These are phyloP conservation scores for Anoura caudifer DNA, from an alignment of 2,113 vertebrate species.

Conservation along the genomic window DNA sequence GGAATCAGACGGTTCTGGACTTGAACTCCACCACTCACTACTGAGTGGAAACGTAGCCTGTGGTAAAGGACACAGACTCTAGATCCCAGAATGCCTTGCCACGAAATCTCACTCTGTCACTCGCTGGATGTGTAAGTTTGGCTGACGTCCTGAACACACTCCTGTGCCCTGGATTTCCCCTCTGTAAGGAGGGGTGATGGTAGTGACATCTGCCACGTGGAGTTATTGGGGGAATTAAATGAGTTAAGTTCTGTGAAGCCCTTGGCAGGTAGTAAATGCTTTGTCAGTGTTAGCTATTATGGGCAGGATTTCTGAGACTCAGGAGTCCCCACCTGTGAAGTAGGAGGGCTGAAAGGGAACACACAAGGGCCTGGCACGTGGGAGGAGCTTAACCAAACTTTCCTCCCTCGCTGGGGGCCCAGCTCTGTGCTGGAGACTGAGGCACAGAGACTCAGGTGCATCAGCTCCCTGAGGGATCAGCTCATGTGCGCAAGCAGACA, in stretches of 20 bases:
- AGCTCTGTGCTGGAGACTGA: not conserved
- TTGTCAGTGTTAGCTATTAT: not conserved
- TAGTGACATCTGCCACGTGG: no score
- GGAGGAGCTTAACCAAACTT: not conserved
- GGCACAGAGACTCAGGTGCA: no score
- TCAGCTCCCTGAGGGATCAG: fast-evolving
- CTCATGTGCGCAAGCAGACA: not conserved
- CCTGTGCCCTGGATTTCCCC: not conserved
- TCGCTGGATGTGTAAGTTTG: not conserved
- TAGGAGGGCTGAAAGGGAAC: not conserved
- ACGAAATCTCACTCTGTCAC: not conserved
- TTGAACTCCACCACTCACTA: not conserved
- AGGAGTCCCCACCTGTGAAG: not conserved
- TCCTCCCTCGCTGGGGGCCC: not conserved
- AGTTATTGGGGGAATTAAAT: not conserved
- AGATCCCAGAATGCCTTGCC: not conserved
- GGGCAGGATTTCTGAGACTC: not conserved
- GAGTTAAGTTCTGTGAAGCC: not conserved
- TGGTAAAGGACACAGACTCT: no score
- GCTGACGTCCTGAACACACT: no score
- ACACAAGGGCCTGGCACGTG: not conserved
- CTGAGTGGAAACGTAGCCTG: fast-evolving
- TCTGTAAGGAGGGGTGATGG: not conserved
- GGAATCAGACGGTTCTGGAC: not conserved
- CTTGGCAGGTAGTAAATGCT: not conserved